Evolutionary conservation across 2,797 vertebrate species (phyloP).

Genomic region (Vultur gryphus): DNA sequence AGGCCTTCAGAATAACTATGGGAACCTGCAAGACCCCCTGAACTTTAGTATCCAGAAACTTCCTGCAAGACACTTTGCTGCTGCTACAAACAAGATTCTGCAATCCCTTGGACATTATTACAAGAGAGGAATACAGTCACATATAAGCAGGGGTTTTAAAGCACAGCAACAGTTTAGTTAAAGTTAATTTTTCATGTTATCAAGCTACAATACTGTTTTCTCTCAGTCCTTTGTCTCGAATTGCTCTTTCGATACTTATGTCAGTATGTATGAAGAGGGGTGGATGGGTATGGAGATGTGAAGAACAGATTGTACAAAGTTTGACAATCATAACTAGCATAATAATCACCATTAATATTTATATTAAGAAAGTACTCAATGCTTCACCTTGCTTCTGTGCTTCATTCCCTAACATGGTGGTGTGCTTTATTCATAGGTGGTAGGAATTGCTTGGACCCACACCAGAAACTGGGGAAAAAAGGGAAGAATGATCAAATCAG

Average conservation of each 20-base stretch:
- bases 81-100: neutral
- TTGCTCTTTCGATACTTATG: neutral
- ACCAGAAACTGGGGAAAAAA: neutral
- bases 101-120: neutral
- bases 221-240: neutral
- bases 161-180: neutral
- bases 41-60: neutral
- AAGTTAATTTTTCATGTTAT: neutral
- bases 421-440: neutral
- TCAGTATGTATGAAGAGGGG: neutral
- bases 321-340: neutral
- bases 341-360: neutral
- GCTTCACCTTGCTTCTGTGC: neutral
- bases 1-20: neutral
- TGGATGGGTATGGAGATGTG: fast-evolving
- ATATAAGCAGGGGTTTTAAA: neutral
- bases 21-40: neutral
- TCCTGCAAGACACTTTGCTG: neutral
- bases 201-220: neutral
- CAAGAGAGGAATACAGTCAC: neutral
- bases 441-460: neutral
- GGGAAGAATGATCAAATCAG: neutral
- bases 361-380: neutral
- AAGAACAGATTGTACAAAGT: neutral
- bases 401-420: neutral